Conservation (phyloP, 2,113 vertebrate species). For the Oreocharis arfaki region DNA sequence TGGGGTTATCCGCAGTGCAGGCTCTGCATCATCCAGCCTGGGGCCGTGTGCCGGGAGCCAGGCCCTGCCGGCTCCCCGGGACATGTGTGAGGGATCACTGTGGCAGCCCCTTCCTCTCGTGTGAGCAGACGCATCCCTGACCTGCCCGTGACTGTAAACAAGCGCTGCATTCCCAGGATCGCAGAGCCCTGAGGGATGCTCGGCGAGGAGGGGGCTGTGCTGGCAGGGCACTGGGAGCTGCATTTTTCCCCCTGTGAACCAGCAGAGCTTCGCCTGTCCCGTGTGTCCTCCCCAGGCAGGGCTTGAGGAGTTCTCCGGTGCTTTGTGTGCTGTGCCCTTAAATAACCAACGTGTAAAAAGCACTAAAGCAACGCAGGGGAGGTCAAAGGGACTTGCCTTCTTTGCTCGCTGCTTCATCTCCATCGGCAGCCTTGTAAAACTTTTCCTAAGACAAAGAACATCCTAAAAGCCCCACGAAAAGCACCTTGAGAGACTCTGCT, state of each 20-base stretch:
- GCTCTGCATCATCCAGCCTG: accelerated
- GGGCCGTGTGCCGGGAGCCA: background rate
- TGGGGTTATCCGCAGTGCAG: background rate
- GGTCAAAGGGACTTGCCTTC: background rate
- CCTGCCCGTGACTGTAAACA: background rate
- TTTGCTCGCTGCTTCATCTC: background rate
- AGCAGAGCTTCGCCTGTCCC: background rate
- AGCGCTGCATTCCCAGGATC: background rate
- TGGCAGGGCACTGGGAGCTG: background rate
- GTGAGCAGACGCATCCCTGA: background rate
- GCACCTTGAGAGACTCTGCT: background rate
- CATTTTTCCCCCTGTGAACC: background rate
- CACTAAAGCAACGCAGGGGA: background rate
- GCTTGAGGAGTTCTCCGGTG: background rate
- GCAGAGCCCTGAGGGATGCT: background rate
- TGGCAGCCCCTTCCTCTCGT: background rate
- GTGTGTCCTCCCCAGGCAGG: background rate
- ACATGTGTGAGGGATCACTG: background rate
- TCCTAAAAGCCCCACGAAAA: background rate
- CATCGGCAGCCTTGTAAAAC: background rate
- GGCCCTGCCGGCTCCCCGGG: background rate
- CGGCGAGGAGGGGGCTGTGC: background rate
- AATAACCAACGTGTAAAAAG: background rate
- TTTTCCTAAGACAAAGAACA: background rate
- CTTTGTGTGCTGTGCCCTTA: background rate